Conservation (phyloP, 1,140 invertebrate genomes). For the Colletes gigas region DNA sequence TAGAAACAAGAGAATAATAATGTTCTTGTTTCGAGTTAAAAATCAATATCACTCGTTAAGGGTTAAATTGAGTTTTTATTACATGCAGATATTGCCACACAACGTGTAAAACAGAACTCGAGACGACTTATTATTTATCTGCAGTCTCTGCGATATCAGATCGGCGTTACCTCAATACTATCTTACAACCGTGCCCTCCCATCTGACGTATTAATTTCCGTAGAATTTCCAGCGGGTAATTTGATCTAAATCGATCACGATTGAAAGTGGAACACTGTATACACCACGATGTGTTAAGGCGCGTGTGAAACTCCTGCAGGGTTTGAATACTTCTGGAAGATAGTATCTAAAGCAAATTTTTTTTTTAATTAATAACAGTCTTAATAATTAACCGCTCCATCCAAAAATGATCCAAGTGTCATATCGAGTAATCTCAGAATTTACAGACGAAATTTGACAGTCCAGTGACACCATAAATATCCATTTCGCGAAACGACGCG, state of each 20-base stretch:
- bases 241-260: slow-evolving; percentile 35
- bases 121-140: slow-evolving; percentile 21
- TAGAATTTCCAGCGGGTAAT: slow-evolving; percentile 39
- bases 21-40: background rate
- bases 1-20: background rate
- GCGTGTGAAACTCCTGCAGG: background rate
- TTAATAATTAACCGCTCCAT: too few species aligned
- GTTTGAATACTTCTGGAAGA: background rate
- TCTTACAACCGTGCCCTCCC: background rate
- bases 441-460: too few species aligned
- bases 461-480: too few species aligned
- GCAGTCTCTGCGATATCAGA: slow-evolving; percentile 28
- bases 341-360: background rate
- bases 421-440: too few species aligned
- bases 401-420: too few species aligned
- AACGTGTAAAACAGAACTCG: slow-evolving; percentile 18
- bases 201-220: slow-evolving; percentile 45
- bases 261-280: slow-evolving; percentile 31
- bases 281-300: background rate
- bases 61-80: background rate
- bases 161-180: slow-evolving; percentile 20
- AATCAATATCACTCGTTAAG: background rate
- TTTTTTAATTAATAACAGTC: too few species aligned
- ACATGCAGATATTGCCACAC: slow-evolving; percentile 5
- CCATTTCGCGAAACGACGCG: too few species aligned